Conservation (phyloP, 1,140 invertebrate species). For the Helicoverpa zea region DNA sequence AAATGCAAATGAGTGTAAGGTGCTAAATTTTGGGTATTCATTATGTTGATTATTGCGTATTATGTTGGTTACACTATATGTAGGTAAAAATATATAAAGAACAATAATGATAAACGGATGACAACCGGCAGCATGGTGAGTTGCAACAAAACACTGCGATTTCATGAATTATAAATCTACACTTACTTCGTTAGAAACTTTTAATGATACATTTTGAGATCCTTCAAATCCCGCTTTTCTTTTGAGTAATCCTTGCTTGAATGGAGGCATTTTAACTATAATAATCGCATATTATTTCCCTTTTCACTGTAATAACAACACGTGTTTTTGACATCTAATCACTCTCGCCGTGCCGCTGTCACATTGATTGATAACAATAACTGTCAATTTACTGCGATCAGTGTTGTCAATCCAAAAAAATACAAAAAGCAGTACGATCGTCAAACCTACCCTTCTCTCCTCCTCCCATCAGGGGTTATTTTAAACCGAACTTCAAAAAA, state of each 20-base stretch:
- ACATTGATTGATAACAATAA: too few species aligned
- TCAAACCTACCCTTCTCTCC: too few species aligned
- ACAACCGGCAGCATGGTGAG: not conserved
- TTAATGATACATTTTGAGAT: conserved; percentile 31
- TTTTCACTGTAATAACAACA: not conserved
- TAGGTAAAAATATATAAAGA: not conserved
- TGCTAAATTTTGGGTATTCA: too few species aligned
- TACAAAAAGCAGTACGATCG: too few species aligned
- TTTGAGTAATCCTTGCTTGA: conserved; percentile 73
- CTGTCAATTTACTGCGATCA: too few species aligned
- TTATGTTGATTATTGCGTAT: too few species aligned
- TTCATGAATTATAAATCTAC: conserved; percentile 10
- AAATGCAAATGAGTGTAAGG: too few species aligned
- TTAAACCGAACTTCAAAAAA: too few species aligned
- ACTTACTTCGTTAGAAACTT: conserved; percentile 53
- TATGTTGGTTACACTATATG: too few species aligned
- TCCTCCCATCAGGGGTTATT: too few species aligned
- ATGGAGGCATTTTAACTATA: conserved; percentile 77
- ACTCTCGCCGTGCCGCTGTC: too few species aligned
- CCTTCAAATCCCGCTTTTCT: conserved; percentile 65
- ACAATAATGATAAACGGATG: not conserved
- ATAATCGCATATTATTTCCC: not conserved
- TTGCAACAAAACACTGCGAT: not conserved
- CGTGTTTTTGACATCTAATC: conserved; percentile 32
- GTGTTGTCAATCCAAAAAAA: too few species aligned